Evolutionary conservation across 2,888 invertebrate genomes (phyloP), one percentile per base, ranked within the genome.

Genomic region (Epiblema foenella): DNA sequence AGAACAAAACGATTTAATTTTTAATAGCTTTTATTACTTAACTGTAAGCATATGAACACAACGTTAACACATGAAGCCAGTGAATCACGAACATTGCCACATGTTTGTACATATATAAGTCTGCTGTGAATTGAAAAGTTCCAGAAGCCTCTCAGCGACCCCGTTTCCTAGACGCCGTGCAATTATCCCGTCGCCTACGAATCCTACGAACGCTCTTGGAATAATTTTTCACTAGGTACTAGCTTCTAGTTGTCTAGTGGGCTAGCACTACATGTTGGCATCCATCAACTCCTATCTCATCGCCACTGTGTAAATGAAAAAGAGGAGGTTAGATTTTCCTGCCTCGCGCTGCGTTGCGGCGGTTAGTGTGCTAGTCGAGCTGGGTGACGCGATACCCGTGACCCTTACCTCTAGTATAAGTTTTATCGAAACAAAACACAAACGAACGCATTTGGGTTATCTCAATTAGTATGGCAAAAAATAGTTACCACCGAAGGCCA

Each of bases 111-210:
- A 15, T 3, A 39, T 24, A 24, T 24, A 33, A 33, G 33, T 52
- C 46, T 69, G 51, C 51, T 20, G 64, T 75, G 79, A 82, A 82
- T 82, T 80, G 79, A 81, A 82, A 79, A 79, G 79, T 76, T 72
- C 77, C 78, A 60, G 83, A 82, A 84, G 80, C 81, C 81, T 77
- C 29, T 62, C 33, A 67, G 75, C 77, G 84, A 83, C 86, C 86
- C 79, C 82, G 74, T 83, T 88, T 84, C 80, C 81, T 82, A 79
- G 79, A 80, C 78, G 81, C 78, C 70, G 63, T 74, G 74, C 85
- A 87, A 87, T 86, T 85, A 86, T 84, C 75, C 80, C 79, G 80
- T 83, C 77, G 76, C 80, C 77, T 75, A 81, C 75, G 82, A n/a
- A n/a, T n/a, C n/a, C n/a, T n/a, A n/a, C n/a, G n/a, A 82, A 75